Evolutionary conservation across 2,113 vertebrate species (phyloP), one percentile per base, ranked within the genome.

Genomic region (Datnioides undecimradiatus): DNA sequence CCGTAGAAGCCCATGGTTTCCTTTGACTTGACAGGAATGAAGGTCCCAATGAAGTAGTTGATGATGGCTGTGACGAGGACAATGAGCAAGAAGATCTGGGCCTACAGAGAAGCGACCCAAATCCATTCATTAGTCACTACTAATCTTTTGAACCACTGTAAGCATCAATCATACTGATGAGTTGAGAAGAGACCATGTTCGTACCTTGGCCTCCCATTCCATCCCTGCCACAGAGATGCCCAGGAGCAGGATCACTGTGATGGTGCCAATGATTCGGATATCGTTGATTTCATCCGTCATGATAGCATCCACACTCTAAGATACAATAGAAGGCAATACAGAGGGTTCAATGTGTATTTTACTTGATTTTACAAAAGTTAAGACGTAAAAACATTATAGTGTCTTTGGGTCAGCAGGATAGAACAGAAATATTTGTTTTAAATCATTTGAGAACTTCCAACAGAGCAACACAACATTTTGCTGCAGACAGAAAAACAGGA

Each of bases 171-270:
- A 29, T 17, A 43, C 4, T n/a, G 40, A n/a, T n/a, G n/a, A n/a
- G n/a, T n/a, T n/a, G n/a, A 40, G 14, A 67, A 0, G 3, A 0
- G 38, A 68, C 4, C 14, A 10, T 8, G 49, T 11, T 71, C 65
- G 17, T 93, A 99, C 98, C 95, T 99, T 99, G 65, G 98, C 96
- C 92, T 99, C 98, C 98, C 98, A 99, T 62, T 99, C 98, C 98
- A 99, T 99, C 80, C 98, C 98, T 41, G 98, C 98, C 57, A 99
- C 95, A 0, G 98, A 99, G 90, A 99, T 99, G 3, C 97, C 98
- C 52, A 99, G 88, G 8, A 99, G 94, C 29, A 98, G 54, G 38
- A 99, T 96, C 2, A 99, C 94, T 0, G 98, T 99, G 83, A 99
- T 96, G 84, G 97, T 96, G 33, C 98, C 98, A 45, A 99, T 95